These are phyloP conservation scores for Latrodectus elegans DNA, from an alignment of 2,888 invertebrate genomes.

Conservation along the genomic window DNA sequence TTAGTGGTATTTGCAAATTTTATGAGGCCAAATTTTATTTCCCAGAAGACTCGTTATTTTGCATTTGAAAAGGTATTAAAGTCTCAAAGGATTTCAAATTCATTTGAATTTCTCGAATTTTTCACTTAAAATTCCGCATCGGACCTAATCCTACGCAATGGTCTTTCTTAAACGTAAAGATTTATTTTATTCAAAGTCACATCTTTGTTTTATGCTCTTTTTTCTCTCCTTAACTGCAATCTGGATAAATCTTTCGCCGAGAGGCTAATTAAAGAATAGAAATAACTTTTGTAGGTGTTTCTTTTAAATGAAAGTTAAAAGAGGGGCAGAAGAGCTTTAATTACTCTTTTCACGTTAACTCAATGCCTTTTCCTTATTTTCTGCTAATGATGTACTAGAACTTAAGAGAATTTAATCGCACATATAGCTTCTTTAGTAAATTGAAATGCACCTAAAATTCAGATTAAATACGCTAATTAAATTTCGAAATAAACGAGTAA, in stretches of 20 bases:
- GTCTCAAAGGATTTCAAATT: conserved; percentile 40
- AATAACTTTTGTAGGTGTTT: conserved; percentile 21
- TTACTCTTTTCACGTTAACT: conserved; percentile 22
- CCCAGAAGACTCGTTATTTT: conserved; percentile 10
- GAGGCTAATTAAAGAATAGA: conserved; percentile 43
- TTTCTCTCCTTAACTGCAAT: conserved; percentile 10
- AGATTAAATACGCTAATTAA: too few species aligned
- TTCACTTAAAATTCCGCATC: conserved; percentile 1
- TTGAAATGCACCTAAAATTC: too few species aligned
- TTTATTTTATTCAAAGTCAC: conserved; percentile 22
- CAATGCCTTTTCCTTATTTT: conserved; percentile 18
- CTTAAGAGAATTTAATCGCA: conserved; percentile 11
- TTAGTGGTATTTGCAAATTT: too few species aligned
- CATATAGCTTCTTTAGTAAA: too few species aligned
- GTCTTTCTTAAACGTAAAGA: conserved; percentile 18
- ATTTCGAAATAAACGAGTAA: too few species aligned
- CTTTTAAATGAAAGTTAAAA: conserved; percentile 10
- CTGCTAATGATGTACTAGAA: conserved; percentile 13
- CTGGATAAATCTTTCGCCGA: conserved; percentile 25
- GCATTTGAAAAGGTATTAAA: conserved; percentile 29
- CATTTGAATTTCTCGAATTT: conserved; percentile 20
- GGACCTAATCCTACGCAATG: conserved; percentile 8
- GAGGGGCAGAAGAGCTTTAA: conserved; percentile 28
- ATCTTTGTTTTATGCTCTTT: conserved; percentile 5
- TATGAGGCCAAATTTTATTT: too few species aligned